Percentiles rank a stretch among this genome's conserved stretches.
phyloP scores from a whole-genome alignment of 2,113 vertebrate species.

The Pseudopipra pipra region DNA sequence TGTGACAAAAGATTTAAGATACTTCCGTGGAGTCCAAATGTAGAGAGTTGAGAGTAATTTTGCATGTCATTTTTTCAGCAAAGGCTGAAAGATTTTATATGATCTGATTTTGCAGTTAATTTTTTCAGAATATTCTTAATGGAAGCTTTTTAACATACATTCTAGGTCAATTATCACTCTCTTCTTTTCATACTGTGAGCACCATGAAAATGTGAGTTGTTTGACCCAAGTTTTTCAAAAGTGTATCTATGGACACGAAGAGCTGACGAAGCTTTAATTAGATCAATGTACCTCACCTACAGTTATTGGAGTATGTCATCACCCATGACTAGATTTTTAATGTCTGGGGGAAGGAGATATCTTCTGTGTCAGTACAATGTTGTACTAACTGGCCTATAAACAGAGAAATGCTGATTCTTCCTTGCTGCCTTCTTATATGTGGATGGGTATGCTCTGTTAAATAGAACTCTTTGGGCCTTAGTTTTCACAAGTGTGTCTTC shows the following conservation, averaged over 20 bases:
- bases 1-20: not conserved
- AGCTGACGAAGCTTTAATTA: not conserved
- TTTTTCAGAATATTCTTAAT: slow-evolving; percentile 5
- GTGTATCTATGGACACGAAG: not conserved
- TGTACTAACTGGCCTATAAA: not conserved
- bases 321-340: not conserved
- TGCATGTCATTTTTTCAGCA: not conserved
- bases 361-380: not conserved
- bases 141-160: not conserved
- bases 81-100: not conserved
- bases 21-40: not conserved
- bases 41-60: not conserved
- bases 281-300: not conserved
- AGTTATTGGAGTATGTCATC: not conserved
- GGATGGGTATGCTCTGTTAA: not conserved
- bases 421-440: not conserved
- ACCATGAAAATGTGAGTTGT: not conserved
- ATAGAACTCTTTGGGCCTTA: not conserved
- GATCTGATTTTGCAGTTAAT: not conserved
- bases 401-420: not conserved
- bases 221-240: not conserved
- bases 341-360: not conserved
- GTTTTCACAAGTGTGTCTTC: not conserved
- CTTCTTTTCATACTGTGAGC: not conserved
- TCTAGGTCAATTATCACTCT: not conserved